Conservation (phyloP, 2,888 invertebrate species). For the Lycia hirtaria region DNA sequence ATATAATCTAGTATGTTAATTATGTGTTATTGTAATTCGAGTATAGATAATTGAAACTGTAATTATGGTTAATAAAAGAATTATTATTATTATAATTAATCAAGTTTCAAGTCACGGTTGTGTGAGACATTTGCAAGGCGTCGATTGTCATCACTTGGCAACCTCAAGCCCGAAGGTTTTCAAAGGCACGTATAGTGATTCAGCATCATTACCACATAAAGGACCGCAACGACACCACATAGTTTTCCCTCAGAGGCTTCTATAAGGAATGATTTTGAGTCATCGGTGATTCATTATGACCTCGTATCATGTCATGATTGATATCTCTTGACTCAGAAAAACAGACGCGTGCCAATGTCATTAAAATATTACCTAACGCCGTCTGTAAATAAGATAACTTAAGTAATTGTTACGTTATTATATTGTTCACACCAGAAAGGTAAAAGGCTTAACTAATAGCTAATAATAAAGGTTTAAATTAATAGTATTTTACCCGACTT, state of each 20-base stretch:
- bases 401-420: not conserved
- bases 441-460: too few species aligned
- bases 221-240: slow-evolving; percentile 24
- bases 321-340: slow-evolving; percentile 36
- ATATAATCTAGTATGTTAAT: too few species aligned
- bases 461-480: too few species aligned
- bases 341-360: slow-evolving; percentile 25
- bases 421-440: too few species aligned
- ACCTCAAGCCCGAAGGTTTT: not conserved
- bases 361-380: not conserved
- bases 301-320: slow-evolving; percentile 30
- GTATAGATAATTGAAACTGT: too few species aligned
- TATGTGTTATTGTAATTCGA: too few species aligned
- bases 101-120: not conserved
- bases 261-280: slow-evolving; percentile 35
- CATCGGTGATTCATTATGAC: slow-evolving; percentile 41
- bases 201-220: slow-evolving; percentile 50
- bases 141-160: slow-evolving; percentile 7
- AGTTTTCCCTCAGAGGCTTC: slow-evolving; percentile 38
- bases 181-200: slow-evolving; percentile 41
- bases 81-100: too few species aligned
- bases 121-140: not conserved
- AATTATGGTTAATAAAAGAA: too few species aligned
- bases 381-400: not conserved
- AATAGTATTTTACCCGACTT: too few species aligned